Base-by-base conservation (phyloP, 2,888 invertebrate species). In the Arctia plantaginis region DNA sequence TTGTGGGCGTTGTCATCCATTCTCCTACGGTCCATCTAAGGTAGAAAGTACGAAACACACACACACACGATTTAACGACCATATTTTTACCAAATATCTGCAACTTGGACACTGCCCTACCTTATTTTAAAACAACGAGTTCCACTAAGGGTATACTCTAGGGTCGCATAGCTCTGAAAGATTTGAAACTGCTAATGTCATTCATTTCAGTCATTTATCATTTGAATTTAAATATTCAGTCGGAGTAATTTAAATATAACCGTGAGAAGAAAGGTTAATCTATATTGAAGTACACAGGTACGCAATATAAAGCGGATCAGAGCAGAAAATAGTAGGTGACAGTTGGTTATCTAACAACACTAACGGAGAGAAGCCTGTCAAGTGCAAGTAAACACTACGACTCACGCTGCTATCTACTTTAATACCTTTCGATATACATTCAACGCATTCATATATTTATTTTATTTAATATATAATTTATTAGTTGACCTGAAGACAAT, bases 331-430 rank as follows among this genome's bases (percentile, higher is more conserved):
- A 75, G 73, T 55, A 44, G 66, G 59, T 72, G 68, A 41, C 55
- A 44, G 35, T 69, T 76, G 74, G 82, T 84, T 85, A 86, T 85
- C 77, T 78, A 85, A 85, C 84, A 82, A 77, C 81, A 79, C 87
- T 84, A 89, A 82, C 90, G 81, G 77, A 88, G 89, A 82, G 94
- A 94, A 93, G 82, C 94, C 94, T 68, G 71, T 76, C 83, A 93
- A 94, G 90, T 94, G 93, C 93, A 91, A 90, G 90, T 90, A 88
- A 87, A 89, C 86, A 88, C 78, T 82, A 85, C 82, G 80, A 82
- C 85, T 86, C 81, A 79, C 82, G 76, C 73, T 70, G 67, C 66
- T 71, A 66, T 68, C 35, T 69, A 81, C 76, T 79, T 80, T 47
- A 73, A 76, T 75, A 78, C 59, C 68, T 69, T 39, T 68, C 69